Conservation (phyloP, 2,888 invertebrate genomes). For the Brenthis ino region DNA sequence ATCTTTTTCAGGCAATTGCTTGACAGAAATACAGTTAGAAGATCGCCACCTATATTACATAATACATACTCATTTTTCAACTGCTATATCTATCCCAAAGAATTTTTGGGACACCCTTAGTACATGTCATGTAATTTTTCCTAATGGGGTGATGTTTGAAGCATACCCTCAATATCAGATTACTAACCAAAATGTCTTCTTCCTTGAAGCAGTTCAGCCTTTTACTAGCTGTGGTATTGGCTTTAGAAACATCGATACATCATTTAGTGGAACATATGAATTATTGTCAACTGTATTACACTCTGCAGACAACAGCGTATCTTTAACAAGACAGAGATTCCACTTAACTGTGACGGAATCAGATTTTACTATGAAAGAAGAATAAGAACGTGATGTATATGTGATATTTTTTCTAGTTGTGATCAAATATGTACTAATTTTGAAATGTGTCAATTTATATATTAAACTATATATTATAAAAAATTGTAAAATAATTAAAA, state of each 20-base stretch:
- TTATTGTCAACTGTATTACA: slow-evolving; percentile 50
- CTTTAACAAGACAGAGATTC: slow-evolving; percentile 50
- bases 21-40: slow-evolving; percentile 44
- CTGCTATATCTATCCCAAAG: slow-evolving; percentile 49
- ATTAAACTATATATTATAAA: too few species aligned
- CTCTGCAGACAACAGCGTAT: slow-evolving; percentile 39
- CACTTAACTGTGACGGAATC: slow-evolving; percentile 47
- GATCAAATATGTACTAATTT: background rate
- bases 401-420: background rate
- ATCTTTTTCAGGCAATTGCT: slow-evolving; percentile 46
- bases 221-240: slow-evolving; percentile 50
- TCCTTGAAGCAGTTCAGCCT: slow-evolving; percentile 40
- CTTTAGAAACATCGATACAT: slow-evolving; percentile 46
- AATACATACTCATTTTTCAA: slow-evolving; percentile 45
- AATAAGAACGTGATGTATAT: background rate
- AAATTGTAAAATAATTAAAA: too few species aligned
- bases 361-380: background rate
- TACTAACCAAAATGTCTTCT: slow-evolving; percentile 39
- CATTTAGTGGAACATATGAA: slow-evolving; percentile 55
- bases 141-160: slow-evolving; percentile 50
- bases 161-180: slow-evolving; percentile 49
- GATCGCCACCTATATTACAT: slow-evolving; percentile 48
- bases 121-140: slow-evolving; percentile 52
- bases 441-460: too few species aligned
- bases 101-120: slow-evolving; percentile 47